Percentiles rank a stretch among this genome's conserved stretches.
These are phyloP conservation scores for Pitangus sulphuratus DNA, from an alignment of 2,797 vertebrate species.

Conservation along the genomic window DNA sequence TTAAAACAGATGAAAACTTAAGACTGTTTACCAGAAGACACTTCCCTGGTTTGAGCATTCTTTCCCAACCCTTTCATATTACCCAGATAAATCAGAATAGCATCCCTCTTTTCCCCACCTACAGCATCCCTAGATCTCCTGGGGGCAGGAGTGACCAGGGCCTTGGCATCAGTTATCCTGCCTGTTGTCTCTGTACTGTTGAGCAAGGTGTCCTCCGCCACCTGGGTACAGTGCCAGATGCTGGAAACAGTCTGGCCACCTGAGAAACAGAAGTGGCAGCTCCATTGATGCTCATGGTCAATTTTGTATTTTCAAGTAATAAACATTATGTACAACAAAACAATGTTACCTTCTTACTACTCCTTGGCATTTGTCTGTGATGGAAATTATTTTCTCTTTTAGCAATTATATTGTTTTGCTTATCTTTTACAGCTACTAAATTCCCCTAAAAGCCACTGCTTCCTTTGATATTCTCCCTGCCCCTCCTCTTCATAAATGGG, in stretches of 20 bases:
- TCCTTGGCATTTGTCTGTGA: neutral
- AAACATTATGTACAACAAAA: neutral
- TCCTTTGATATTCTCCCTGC: neutral
- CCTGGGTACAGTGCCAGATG: fast-evolving
- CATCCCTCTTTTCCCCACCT: neutral
- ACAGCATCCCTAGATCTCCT: neutral
- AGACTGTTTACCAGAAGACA: neutral
- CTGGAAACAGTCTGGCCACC: neutral
- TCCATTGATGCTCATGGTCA: neutral
- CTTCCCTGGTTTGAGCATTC: neutral
- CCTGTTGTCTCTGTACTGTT: too few relatives aligned
- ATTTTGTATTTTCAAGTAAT: neutral
- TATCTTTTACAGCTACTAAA: neutral
- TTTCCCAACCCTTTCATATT: neutral
- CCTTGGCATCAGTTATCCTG: neutral
- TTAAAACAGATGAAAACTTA: neutral
- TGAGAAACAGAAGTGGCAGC: neutral
- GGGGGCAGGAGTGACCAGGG: neutral
- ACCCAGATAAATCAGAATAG: neutral
- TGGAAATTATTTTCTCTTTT: neutral
- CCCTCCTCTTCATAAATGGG: neutral
- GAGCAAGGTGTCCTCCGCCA: neutral
- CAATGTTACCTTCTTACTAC: neutral
- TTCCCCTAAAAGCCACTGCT: neutral
- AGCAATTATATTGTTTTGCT: neutral